These are phyloP conservation scores for Heliconius nattereri DNA, from an alignment of 1,140 invertebrate species.

Conservation along the genomic window DNA sequence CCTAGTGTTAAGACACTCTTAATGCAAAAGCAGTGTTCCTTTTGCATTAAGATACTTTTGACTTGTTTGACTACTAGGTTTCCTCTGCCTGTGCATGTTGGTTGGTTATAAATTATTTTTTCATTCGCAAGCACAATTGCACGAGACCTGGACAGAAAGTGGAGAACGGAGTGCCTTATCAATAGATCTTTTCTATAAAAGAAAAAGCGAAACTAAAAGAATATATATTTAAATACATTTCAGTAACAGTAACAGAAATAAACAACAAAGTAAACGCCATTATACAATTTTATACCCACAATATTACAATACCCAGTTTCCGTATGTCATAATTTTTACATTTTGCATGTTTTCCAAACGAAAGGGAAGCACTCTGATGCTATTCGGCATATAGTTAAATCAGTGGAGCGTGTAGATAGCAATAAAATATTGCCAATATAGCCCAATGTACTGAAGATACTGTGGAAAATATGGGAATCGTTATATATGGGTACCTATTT, in stretches of 20 bases:
- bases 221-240: not conserved
- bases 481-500: not conserved
- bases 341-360: constrained; percentile 7
- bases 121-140: not conserved
- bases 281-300: constrained; percentile 9
- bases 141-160: not conserved
- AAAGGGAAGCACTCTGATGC: constrained; percentile 1
- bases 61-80: no score
- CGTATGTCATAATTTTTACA: constrained; percentile 15
- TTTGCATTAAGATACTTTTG: no score
- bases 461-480: constrained; percentile 15
- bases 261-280: constrained; percentile 7
- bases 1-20: no score
- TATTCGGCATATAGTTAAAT: constrained; percentile 14
- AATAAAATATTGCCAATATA: constrained; percentile 25
- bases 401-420: constrained; percentile 18
- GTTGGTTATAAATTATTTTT: no score
- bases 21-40: no score
- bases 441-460: constrained; percentile 15
- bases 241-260: not conserved
- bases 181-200: not conserved
- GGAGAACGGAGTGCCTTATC: not conserved
- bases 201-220: not conserved
- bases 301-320: constrained; percentile 6
- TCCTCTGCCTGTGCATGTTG: no score